Base-by-base conservation (phyloP, 2,113 vertebrate species). In the Dicaeum eximium region DNA sequence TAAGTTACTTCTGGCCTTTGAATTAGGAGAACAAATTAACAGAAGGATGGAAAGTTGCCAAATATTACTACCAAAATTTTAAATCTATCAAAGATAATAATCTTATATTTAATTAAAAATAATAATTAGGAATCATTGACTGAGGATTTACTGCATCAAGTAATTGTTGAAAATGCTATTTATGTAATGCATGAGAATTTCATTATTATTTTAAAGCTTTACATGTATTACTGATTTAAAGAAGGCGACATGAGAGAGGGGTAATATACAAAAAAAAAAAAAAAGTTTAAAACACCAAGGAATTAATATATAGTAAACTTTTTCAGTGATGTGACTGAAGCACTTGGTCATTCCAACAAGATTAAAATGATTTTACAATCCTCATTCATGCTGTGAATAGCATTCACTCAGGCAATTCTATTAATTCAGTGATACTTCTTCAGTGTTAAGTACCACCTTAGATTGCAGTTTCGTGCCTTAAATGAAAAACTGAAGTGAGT, bases 361-460 rank as follows among this genome's bases (percentile, higher is more conserved):
- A 82, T 44, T 81, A 82, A 88, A 91, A 91, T 80, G 77, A 77
- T 74, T 91, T 73, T 82, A 50, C n/a, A 86, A 3, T 54, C 12
- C 48, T 92, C 44, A 86, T 80, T 95, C 77, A 88, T 71, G 30
- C 27, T 74, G 30, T 77, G 66, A 85, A 80, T 82, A 58, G 2
- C 16, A 71, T 72, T 91, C 61, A 85, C 22, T 92, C 66, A 77
- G 35, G 18, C 33, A 95, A 30, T 72, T 88, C 50, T 62, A 91
- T 93, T 95, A 93, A 94, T 94, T 93, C 74, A 42, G 81, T 40
- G 50, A 77, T 85, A 77, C 24, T 97, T 84, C 60, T 94, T 81
- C 81, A 90, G 33, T 47, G 40, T 91, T 87, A 91, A 94, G 78
- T 85, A 86, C 33, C 54, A 69, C 28, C 33, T 74, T 10, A 57